Evolutionary conservation across 2,888 invertebrate genomes (phyloP), one percentile per base, ranked within the genome.

Genomic region (Sipha maydis): DNA sequence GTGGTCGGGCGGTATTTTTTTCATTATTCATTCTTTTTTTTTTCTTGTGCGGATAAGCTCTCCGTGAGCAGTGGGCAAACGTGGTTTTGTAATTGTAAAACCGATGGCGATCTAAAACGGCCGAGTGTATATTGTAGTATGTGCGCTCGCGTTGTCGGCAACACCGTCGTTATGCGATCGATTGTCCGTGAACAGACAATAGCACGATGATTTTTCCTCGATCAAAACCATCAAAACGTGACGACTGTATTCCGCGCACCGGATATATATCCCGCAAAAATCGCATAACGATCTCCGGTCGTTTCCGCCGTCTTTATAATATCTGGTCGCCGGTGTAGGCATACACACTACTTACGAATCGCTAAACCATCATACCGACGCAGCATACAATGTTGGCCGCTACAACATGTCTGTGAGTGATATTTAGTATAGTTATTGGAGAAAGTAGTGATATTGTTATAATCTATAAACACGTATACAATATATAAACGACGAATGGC

Each of bases 401-500:
- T 28, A 67, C 17, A 71, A 67, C 17, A 71, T 11, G 2, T 28
- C 4, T 17, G 28, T 71, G 14, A 14, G 28, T 17, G 38, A 80
- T 67, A 38, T 80, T 80, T 9, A 28, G 67, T 38, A 28, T 28
- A 38, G 28, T 17, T 71, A 61, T 83, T 75, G 25, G 19, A 75
- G 83, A 83, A 83, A 75, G 83, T 83, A 75, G 73, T 56, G 54
- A 83, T 82, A 82, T 41, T 41, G 38, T 73, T 11, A n/a, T 69
- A 69, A 71, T 71, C 28, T 83, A 83, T 54, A 56, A 73, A 83
- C 83, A 48, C 54, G 19, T 19, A 28, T 21, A 56, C 54, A 78
- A 56, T 34, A 41, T 11, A 38, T n/a, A 76, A 41, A 76, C 17
- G 21, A 19, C 28, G 21, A 31, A 83, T 21, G n/a, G 75, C 75